These are phyloP conservation scores for Pontoporia blainvillei DNA, from an alignment of 2,113 vertebrate genomes.

Conservation along the genomic window DNA sequence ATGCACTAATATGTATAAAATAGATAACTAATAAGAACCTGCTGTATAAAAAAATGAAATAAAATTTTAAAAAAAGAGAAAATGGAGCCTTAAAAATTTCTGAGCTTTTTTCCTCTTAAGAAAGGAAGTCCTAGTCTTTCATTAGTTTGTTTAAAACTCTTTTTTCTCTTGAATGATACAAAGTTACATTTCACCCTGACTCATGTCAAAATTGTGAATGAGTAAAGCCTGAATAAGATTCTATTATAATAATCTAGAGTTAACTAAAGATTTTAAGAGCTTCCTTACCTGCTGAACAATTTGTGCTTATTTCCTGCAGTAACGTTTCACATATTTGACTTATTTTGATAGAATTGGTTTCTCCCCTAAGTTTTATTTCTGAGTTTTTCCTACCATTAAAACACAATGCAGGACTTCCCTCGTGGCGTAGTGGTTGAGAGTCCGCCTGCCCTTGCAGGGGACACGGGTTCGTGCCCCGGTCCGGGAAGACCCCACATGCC, in stretches of 20 bases:
- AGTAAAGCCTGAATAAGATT: background rate
- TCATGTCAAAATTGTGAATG: slow-evolving; percentile 7
- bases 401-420: background rate
- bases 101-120: background rate
- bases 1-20: too few relatives aligned
- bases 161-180: background rate
- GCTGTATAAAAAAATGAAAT: too few relatives aligned
- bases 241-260: background rate
- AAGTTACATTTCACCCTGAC: background rate
- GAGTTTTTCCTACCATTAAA: background rate
- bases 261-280: background rate
- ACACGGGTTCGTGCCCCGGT: too few relatives aligned
- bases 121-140: background rate
- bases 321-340: background rate
- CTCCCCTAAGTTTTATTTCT: slow-evolving; percentile 18
- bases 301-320: background rate
- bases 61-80: too few relatives aligned
- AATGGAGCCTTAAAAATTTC: background rate
- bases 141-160: background rate
- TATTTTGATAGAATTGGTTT: slow-evolving; percentile 25
- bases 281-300: background rate
- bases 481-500: too few relatives aligned
- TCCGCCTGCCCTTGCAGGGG: too few relatives aligned
- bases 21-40: too few relatives aligned
- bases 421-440: too few relatives aligned